Evolutionary conservation across 1,140 invertebrate species (phyloP), one percentile per base, ranked within the genome.

Genomic region (Bombus fervidus): DNA sequence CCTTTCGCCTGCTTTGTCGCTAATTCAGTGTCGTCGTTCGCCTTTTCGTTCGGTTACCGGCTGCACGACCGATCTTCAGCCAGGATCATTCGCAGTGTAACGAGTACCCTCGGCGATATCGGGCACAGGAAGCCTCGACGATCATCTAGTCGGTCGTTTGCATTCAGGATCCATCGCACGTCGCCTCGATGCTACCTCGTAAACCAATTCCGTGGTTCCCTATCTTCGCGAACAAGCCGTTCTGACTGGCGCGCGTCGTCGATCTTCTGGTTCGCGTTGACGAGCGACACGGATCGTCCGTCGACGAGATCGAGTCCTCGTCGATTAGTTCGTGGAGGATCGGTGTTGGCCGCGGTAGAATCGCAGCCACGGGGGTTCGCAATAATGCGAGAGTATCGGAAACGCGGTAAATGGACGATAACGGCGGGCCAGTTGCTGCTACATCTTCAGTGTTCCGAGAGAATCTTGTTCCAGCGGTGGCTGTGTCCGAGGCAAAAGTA

Each of bases 381-480:
- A 88, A 92, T 91, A 88, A 92, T 92, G 91, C 91, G 84, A 92
- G 91, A 91, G 71, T 72, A 86, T 18, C 86, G 85, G 86, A 85
- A 89, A 68, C 81, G 76, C 76, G 84, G 75, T 84, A 59, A 80
- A 77, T 82, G 90, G 88, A 86, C 83, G 83, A 82, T 89, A 84
- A 85, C 66, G 78, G 85, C 78, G 83, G 88, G 73, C 47, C 82
- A 80, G 76, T 74, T 71, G 86, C 75, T 80, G 78, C 73, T 85
- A 79, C 78, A 81, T 73, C 84, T n/a, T 66, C 64, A n/a, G n/a
- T 79, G 62, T 47, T 31, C 81, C 18, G n/a, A 66, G 34, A 69
- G 80, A 83, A 86, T 69, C 43, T 78, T 28, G 72, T 57, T 57
- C 68, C 47, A 53, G 47, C 47, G 47, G 47, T 53, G 47, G 47